phyloP scores from a whole-genome alignment of 1,140 invertebrate species.

The Ptiloglossa arizonensis region DNA sequence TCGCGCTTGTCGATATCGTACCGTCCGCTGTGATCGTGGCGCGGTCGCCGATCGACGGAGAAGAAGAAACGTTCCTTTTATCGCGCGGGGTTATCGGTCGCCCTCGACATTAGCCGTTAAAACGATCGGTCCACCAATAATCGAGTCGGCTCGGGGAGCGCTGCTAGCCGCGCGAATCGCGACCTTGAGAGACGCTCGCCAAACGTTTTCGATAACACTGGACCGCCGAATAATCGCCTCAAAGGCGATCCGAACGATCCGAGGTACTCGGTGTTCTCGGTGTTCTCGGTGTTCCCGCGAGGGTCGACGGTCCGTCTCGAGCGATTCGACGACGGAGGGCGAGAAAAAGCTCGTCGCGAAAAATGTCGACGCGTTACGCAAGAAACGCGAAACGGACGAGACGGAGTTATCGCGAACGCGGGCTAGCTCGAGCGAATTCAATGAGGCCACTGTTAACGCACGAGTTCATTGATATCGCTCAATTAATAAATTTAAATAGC shows the following conservation, averaged over 20 bases:
- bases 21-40: constrained; percentile 8
- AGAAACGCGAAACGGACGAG: constrained; percentile 14
- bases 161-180: constrained; percentile 59
- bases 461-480: constrained; percentile 80
- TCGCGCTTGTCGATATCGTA: background rate
- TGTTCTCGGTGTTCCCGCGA: no score
- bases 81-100: constrained; percentile 68
- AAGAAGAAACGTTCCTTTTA: constrained; percentile 59
- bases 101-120: constrained; percentile 68
- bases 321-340: background rate
- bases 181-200: background rate
- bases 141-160: constrained; percentile 56
- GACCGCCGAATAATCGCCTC: no score
- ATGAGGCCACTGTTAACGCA: constrained; percentile 77
- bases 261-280: no score
- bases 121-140: constrained; percentile 65
- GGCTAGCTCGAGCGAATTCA: constrained; percentile 71
- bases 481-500: constrained; percentile 80
- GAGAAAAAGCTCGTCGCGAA: constrained; percentile 32
- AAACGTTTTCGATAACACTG: background rate
- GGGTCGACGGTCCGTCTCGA: no score
- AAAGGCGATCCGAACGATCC: no score
- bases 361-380: constrained; percentile 18
- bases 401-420: constrained; percentile 61
- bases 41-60: constrained; percentile 33